A percentile compares a stretch with the other conserved stretches of the same genome.
Conservation (phyloP, 2,797 vertebrate genomes). For the Chiloscyllium punctatum region DNA sequence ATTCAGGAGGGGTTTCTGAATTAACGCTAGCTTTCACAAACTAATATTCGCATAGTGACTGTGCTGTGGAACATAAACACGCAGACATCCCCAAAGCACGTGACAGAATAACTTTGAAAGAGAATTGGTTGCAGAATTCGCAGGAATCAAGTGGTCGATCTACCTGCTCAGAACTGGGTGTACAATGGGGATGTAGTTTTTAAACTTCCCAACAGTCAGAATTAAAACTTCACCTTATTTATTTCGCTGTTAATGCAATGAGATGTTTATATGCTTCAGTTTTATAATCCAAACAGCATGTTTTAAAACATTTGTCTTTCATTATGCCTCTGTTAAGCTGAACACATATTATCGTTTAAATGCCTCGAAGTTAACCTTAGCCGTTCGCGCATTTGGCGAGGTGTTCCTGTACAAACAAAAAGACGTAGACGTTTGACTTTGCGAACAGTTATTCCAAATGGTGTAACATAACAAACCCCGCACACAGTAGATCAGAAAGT, state of each 20-base stretch:
- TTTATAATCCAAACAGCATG: background rate
- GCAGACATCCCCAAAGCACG: background rate
- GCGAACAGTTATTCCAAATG: background rate
- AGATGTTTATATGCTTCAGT: background rate
- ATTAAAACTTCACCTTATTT: background rate
- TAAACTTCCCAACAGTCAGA: background rate
- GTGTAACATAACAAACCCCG: background rate
- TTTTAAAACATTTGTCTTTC: background rate
- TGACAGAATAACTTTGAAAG: background rate
- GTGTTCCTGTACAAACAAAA: background rate
- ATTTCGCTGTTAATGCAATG: background rate
- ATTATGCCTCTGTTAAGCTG: background rate
- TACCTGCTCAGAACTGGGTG: background rate
- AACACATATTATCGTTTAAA: background rate
- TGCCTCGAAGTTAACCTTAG: background rate
- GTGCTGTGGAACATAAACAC: background rate
- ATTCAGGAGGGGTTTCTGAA: background rate
- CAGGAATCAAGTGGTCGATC: background rate
- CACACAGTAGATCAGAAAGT: background rate
- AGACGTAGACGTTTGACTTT: background rate
- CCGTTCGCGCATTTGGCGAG: background rate
- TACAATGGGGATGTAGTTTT: background rate
- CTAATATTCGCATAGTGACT: background rate
- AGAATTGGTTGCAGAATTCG: background rate
- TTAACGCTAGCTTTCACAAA: background rate